Percentiles rank a stretch among this genome's conserved stretches.
These are phyloP conservation scores for Hycleus phaleratus DNA, from an alignment of 1,140 invertebrate genomes.

Conservation along the genomic window DNA sequence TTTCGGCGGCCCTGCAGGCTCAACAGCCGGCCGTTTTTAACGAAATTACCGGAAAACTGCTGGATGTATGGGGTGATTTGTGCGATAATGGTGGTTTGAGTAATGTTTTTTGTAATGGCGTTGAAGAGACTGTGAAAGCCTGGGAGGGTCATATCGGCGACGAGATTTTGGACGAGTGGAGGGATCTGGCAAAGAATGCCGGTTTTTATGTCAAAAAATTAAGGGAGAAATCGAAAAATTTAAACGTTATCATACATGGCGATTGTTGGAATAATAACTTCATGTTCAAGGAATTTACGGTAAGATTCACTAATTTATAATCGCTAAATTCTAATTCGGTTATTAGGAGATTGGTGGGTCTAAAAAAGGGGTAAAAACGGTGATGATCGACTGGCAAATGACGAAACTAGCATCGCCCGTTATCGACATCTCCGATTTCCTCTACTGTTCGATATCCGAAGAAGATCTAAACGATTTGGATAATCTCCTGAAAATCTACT, in stretches of 20 bases:
- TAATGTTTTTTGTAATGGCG: neutral
- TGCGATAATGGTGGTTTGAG: no score
- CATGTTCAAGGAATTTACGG: slow-evolving; percentile 22
- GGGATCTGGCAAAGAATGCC: slow-evolving; percentile 4
- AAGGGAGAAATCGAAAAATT: slow-evolving; percentile 35
- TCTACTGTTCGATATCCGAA: slow-evolving; percentile 1
- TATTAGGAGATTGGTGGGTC: neutral
- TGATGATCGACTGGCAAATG: slow-evolving; percentile 4
- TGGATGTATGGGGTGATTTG: neutral
- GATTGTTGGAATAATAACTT: slow-evolving; percentile 30
- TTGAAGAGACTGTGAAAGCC: slow-evolving; percentile 5
- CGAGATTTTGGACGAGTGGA: slow-evolving; percentile 2
- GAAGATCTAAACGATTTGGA: slow-evolving; percentile 4
- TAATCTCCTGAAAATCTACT: neutral
- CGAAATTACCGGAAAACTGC: neutral
- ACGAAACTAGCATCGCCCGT: neutral
- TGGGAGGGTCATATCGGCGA: slow-evolving; percentile 12
- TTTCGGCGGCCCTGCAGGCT: slow-evolving; percentile 43
- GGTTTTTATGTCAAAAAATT: slow-evolving; percentile 37
- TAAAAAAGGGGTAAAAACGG: neutral
- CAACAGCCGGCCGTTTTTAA: slow-evolving; percentile 30
- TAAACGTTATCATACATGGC: slow-evolving; percentile 18
- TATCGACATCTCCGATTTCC: neutral
- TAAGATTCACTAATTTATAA: slow-evolving; percentile 13
- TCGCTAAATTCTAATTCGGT: neutral